phyloP scores from a whole-genome alignment of 2,888 invertebrate genomes.

The Chymomyza fuscimana region DNA sequence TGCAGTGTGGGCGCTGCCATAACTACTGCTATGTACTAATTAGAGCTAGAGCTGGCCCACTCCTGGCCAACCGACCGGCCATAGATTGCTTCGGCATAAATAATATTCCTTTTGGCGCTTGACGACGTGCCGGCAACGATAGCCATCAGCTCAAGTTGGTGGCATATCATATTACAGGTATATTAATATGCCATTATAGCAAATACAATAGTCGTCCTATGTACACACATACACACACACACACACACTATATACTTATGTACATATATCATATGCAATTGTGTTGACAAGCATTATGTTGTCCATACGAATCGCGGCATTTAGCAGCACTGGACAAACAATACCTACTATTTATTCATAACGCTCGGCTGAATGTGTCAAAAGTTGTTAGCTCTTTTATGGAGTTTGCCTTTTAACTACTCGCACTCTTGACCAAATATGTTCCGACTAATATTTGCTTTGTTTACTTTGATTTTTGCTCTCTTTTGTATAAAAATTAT shows the following conservation, averaged over 20 bases:
- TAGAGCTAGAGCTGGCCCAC: neutral
- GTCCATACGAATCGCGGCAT: constrained; percentile 48
- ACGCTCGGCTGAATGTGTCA: neutral
- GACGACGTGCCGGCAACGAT: neutral
- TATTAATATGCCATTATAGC: neutral
- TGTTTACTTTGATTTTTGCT: neutral
- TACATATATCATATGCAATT: constrained; percentile 38
- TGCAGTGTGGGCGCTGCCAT: neutral
- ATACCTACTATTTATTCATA: neutral
- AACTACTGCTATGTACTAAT: neutral
- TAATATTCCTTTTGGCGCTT: neutral
- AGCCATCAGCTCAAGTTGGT: neutral
- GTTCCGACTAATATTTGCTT: neutral
- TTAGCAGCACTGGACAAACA: constrained; percentile 45
- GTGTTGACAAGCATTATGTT: constrained; percentile 57
- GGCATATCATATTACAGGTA: neutral
- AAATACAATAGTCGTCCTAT: neutral
- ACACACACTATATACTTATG: neutral
- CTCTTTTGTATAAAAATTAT: neutral
- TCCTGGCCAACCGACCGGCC: neutral
- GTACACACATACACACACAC: neutral
- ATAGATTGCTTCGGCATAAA: neutral
- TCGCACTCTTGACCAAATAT: neutral
- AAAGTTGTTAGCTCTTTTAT: neutral
- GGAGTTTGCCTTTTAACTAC: neutral